Evolutionary conservation across 1,140 invertebrate genomes (phyloP).

Genomic region (Saccostrea cuccullata): DNA sequence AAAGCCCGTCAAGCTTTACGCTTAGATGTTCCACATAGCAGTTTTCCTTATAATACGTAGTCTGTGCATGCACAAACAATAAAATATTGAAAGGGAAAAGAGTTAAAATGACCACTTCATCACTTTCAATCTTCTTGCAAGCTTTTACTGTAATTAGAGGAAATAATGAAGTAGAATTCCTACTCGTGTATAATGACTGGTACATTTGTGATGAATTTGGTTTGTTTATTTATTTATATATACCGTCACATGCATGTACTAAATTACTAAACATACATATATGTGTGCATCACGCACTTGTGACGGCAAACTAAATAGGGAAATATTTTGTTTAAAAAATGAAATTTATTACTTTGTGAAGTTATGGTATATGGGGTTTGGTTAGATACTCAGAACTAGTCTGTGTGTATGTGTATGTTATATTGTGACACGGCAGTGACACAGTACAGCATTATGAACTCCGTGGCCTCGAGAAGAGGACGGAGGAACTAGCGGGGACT

Average conservation of each 20-base stretch:
- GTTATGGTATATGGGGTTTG: neutral
- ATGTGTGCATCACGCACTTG: neutral
- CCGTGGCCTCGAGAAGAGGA: neutral
- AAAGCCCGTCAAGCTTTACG: neutral
- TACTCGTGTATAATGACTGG: neutral
- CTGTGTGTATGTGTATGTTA: neutral
- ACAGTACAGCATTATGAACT: neutral
- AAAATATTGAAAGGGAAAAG: neutral
- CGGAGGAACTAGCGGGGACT: neutral
- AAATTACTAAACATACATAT: neutral
- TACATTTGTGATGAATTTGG: neutral
- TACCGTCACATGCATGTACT: neutral
- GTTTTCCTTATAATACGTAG: neutral
- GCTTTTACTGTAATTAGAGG: neutral
- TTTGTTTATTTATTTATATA: neutral
- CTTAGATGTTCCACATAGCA: neutral
- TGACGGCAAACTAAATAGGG: neutral
- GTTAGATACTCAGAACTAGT: neutral
- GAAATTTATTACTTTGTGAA: neutral
- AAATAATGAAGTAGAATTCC: neutral
- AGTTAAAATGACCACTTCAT: neutral
- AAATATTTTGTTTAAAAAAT: neutral
- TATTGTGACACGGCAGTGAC: slow-evolving; percentile 13
- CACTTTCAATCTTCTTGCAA: slow-evolving; percentile 21
- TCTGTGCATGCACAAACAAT: neutral